Conservation (phyloP, 1,140 invertebrate species). For the Hylyphantes graminicola region DNA sequence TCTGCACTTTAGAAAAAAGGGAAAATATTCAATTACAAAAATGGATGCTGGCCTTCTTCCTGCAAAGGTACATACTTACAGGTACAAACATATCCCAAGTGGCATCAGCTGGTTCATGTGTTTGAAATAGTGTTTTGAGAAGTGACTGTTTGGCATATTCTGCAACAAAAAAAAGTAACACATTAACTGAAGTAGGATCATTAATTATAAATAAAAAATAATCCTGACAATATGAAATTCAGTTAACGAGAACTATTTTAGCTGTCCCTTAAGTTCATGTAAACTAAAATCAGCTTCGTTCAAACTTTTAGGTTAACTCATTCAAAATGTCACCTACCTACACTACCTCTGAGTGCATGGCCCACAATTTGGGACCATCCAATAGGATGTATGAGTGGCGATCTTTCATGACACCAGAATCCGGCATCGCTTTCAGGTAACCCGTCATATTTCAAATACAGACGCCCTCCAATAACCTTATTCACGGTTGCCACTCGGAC, state of each 20-base stretch:
- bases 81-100: constrained; percentile 78
- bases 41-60: too few species aligned
- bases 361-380: constrained; percentile 89
- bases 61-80: constrained; percentile 35
- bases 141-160: constrained; percentile 69
- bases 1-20: too few species aligned
- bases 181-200: background rate
- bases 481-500: constrained; percentile 90
- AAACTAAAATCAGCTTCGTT: too few species aligned
- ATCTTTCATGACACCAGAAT: constrained; percentile 97
- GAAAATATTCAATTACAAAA: too few species aligned
- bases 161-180: constrained; percentile 52
- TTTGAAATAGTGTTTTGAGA: constrained; percentile 68
- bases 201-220: background rate
- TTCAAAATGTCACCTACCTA: constrained; percentile 69
- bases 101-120: constrained; percentile 76
- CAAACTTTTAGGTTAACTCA: too few species aligned
- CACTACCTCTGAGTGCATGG: constrained; percentile 85
- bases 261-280: too few species aligned
- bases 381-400: constrained; percentile 91
- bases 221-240: too few species aligned
- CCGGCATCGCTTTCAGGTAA: constrained; percentile 78
- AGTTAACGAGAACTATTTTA: too few species aligned
- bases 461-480: constrained; percentile 89
- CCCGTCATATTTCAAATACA: constrained; percentile 91